Evolutionary conservation across 2,113 vertebrate species (phyloP).

Genomic region (Cyprinodon brontotheroides): DNA sequence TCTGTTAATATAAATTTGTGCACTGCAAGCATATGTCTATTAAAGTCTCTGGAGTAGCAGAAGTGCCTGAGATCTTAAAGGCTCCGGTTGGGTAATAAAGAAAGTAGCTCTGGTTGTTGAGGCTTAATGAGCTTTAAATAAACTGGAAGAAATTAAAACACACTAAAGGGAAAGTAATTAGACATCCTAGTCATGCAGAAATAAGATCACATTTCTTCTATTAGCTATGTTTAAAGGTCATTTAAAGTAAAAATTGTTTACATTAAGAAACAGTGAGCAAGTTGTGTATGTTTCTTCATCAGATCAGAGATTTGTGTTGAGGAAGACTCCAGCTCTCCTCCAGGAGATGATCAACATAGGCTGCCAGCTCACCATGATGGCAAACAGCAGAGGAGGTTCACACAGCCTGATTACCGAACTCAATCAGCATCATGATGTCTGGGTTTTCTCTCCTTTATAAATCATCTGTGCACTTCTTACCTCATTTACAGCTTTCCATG

Average conservation of each 20-base stretch:
- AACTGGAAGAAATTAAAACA: neutral
- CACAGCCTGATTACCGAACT: neutral
- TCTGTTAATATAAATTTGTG: neutral
- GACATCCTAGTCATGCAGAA: neutral
- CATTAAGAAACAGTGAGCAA: neutral
- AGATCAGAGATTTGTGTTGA: slow-evolving; percentile 97
- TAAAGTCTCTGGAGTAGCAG: neutral
- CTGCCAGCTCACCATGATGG: slow-evolving; percentile 98
- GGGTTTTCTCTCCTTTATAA: neutral
- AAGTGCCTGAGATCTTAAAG: neutral
- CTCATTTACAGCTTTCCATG: slow-evolving; percentile 83
- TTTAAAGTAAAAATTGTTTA: neutral
- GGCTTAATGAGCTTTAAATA: neutral
- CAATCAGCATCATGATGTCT: neutral
- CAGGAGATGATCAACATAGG: slow-evolving; percentile 99
- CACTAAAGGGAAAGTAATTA: neutral
- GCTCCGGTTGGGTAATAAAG: neutral
- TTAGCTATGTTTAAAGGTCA: neutral
- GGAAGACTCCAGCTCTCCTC: slow-evolving; percentile 93
- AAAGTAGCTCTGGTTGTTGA: neutral
- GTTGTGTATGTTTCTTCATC: slow-evolving; percentile 53
- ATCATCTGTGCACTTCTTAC: neutral
- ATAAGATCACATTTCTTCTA: neutral
- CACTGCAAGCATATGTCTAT: neutral
- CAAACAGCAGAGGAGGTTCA: slow-evolving; percentile 94